Base-by-base conservation (phyloP, 2,888 invertebrate genomes). In the Abscondita cerata region DNA sequence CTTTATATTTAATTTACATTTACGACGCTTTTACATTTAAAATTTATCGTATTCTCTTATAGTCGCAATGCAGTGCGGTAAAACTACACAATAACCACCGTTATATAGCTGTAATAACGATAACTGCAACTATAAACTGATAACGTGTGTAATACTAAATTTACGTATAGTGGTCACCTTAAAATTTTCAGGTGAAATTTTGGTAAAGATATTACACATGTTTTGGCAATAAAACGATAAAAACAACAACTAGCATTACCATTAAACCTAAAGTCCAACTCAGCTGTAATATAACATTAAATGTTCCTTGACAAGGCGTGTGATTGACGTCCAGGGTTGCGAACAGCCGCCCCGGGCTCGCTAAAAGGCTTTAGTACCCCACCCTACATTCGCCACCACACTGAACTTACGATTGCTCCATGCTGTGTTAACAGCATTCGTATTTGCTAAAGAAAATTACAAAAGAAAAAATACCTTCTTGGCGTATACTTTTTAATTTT, bases 191-290 rank as follows among this genome's bases (percentile, higher is more conserved):
- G 44, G 19, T 12, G 18, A 18, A 44, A 44, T 44, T 44, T 33
- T 55, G 51, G 46, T 31, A 25, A 25, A 4, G 34, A 36, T 46
- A 55, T 44, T 55, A 65, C 70, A 68, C 61, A 59, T 68, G 70
- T 68, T 53, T 55, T 47, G 31, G 51, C 66, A 68, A 69, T 69
- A 69, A 69, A 69, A 68, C 68, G 66, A 67, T 67, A 66, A 69
- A 66, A 70, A 68, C 67, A 70, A 68, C 68, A 70, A 70, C 66
- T 68, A 64, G 64, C 70, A 70, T 68, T 68, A 68, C 65, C 68
- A 68, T 68, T 68, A 70, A 59, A 58, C 64, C 63, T 56, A 55
- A 61, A 66, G 66, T 64, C 63, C 60, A 47, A 60, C 59, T 60
- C 53, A 58, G 60, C 56, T 59, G 61, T 61, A 64, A 66, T 64